Percentiles rank a stretch among this genome's conserved stretches.
Conservation (phyloP, 2,113 vertebrate genomes). For the Lontra canadensis region DNA sequence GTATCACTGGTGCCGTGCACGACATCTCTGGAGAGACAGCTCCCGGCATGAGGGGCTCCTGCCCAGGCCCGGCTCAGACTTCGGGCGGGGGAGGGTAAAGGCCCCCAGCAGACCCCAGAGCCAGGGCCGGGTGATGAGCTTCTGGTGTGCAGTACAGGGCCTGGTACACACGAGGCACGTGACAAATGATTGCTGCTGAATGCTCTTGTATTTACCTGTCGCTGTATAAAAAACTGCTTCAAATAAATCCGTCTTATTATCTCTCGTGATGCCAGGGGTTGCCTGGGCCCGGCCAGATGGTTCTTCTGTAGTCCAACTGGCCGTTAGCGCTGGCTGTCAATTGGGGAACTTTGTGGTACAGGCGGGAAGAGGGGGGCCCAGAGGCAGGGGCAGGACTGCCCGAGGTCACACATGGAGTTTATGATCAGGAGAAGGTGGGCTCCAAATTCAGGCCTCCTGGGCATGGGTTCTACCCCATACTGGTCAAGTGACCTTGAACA, state of each 20-base stretch:
- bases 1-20: neutral
- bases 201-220: neutral
- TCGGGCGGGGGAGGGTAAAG: neutral
- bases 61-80: neutral
- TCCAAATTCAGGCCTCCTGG: neutral
- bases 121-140: neutral
- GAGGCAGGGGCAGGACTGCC: neutral
- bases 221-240: neutral
- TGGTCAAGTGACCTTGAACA: neutral
- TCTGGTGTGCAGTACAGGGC: neutral
- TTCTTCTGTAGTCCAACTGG: neutral
- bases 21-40: neutral
- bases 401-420: neutral
- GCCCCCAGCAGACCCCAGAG: neutral
- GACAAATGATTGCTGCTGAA: neutral
- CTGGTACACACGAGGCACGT: neutral
- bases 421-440: neutral
- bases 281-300: neutral
- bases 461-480: accelerated
- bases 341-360: neutral
- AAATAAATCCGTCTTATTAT: neutral
- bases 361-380: neutral
- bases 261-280: neutral
- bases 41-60: neutral
- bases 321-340: neutral